Percentiles rank a stretch among this genome's conserved stretches.
Evolutionary conservation across 2,888 invertebrate species (phyloP).

Genomic region (Synanthedon formicaeformis): DNA sequence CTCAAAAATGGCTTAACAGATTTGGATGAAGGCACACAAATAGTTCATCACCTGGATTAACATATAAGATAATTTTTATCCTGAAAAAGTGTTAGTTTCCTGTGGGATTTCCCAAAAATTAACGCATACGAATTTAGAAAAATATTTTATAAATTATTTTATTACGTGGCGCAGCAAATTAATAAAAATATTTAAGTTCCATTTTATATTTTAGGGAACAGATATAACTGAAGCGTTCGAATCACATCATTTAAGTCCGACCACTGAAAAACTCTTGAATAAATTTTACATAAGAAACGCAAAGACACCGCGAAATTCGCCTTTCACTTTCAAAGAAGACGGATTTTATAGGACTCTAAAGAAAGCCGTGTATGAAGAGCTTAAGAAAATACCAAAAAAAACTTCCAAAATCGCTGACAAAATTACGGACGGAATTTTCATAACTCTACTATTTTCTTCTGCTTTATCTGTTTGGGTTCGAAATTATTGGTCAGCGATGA

Average conservation of each 20-base stretch:
- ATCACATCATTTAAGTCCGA: constrained; percentile 62
- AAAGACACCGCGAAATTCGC: constrained; percentile 73
- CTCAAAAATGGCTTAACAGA: too few relatives aligned
- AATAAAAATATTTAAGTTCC: background rate
- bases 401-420: constrained; percentile 21
- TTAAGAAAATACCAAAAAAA: constrained; percentile 62
- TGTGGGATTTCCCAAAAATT: too few relatives aligned
- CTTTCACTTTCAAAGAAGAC: constrained; percentile 78
- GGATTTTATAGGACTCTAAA: constrained; percentile 82
- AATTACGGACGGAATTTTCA: constrained; percentile 45
- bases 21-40: too few relatives aligned
- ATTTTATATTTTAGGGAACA: constrained; percentile 51
- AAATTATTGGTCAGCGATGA: constrained; percentile 28
- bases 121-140: too few relatives aligned
- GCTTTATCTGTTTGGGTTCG: constrained; percentile 31
- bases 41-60: too few relatives aligned
- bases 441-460: constrained; percentile 37
- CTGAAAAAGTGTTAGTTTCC: too few relatives aligned
- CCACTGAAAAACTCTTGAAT: constrained; percentile 69
- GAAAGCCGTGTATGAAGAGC: constrained; percentile 58
- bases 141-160: too few relatives aligned
- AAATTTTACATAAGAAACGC: constrained; percentile 78
- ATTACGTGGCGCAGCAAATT: too few relatives aligned
- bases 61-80: too few relatives aligned
- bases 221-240: constrained; percentile 76